A percentile compares a stretch with the other conserved stretches of the same genome.
These are phyloP conservation scores for Lepeophtheirus salmonis DNA, from an alignment of 1,140 invertebrate species.

Conservation along the genomic window DNA sequence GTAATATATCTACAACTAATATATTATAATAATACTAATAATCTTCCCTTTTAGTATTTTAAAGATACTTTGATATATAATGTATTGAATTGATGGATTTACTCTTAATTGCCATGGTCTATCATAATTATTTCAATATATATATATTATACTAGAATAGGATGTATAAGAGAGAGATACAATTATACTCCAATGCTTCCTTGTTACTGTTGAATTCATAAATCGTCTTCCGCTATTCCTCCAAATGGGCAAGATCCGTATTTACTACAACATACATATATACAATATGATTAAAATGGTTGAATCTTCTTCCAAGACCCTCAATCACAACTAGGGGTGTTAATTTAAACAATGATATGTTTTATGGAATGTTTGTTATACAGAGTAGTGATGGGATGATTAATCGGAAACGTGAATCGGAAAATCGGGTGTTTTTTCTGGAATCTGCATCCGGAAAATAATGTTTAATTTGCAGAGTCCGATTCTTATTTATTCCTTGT, in stretches of 20 bases:
- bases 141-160: not conserved
- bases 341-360: not conserved
- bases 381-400: not conserved
- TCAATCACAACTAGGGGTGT: no score
- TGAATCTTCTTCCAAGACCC: no score
- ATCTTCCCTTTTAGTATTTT: no score
- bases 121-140: constrained; percentile 1
- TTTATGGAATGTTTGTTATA: not conserved
- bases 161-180: not conserved
- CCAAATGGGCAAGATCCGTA: not conserved
- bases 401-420: no score
- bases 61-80: no score
- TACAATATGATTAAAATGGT: no score
- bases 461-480: no score
- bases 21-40: no score
- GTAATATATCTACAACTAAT: no score
- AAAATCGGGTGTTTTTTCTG: no score
- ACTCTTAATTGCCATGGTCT: not conserved
- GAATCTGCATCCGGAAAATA: no score
- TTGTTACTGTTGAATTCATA: not conserved
- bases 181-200: not conserved
- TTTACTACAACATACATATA: not conserved
- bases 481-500: no score
- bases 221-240: not conserved
- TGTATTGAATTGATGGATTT: not conserved